These are phyloP conservation scores for Crotalus helleri DNA, from an alignment of 2,113 vertebrate species.

Conservation along the genomic window DNA sequence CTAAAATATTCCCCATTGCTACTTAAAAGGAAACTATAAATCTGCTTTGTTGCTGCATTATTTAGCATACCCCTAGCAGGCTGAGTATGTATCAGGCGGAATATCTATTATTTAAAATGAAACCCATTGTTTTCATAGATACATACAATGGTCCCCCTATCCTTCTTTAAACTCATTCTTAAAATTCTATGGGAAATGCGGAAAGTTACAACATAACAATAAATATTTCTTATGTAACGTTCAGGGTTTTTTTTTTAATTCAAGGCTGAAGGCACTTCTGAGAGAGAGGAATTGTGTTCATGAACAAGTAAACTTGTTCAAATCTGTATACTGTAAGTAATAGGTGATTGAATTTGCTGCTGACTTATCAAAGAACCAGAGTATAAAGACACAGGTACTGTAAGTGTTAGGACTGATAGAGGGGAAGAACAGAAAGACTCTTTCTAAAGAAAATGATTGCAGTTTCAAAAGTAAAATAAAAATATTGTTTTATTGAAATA, in stretches of 20 bases:
- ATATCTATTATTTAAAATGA: slow-evolving; percentile 54
- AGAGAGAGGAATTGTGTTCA: slow-evolving; percentile 24
- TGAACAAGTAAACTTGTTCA: slow-evolving; percentile 32
- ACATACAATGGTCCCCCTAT: slow-evolving; percentile 43
- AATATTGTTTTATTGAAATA: not conserved
- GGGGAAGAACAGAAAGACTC: not conserved
- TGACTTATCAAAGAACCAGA: slow-evolving; percentile 15
- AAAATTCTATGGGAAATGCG: slow-evolving; percentile 35
- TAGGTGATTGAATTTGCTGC: slow-evolving; percentile 19
- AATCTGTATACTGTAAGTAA: slow-evolving; percentile 31
- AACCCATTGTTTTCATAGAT: slow-evolving; percentile 56
- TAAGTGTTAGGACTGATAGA: not conserved
- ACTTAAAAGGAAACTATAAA: slow-evolving; percentile 55
- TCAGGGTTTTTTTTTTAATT: slow-evolving; percentile 41
- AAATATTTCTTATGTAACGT: slow-evolving; percentile 51
- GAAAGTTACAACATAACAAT: slow-evolving; percentile 43
- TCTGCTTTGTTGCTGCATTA: slow-evolving; percentile 50
- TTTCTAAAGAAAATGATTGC: not conserved
- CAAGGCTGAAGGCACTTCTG: not conserved
- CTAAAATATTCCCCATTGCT: slow-evolving; percentile 53
- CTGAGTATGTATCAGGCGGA: slow-evolving; percentile 55
- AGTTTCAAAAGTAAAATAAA: not conserved
- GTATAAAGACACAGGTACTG: not conserved
- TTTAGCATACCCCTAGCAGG: slow-evolving; percentile 44
- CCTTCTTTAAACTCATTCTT: slow-evolving; percentile 49